Evolutionary conservation across 1,140 invertebrate genomes (phyloP), one percentile per base, ranked within the genome.

Genomic region (Zeugodacus cucurbitae): DNA sequence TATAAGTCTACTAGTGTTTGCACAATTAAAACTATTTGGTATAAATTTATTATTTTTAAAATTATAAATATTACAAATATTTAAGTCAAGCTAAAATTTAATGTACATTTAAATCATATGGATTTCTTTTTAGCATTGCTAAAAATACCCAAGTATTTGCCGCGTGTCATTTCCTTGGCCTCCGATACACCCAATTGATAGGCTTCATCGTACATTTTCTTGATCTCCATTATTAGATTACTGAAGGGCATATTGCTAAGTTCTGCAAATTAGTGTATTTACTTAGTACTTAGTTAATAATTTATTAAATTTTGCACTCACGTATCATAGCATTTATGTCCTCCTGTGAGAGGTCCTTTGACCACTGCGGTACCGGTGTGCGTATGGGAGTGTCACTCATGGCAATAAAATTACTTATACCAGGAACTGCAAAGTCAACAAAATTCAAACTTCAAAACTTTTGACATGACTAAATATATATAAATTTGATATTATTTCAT

Each of bases 101-200:
- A 22, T 82, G 20, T 17, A 10, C 11, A 29, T n/a, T 48, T 8
- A 48, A 48, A 82, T 82, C 41, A 82, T 41, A 82, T 87, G 17
- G 86, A 26, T 70, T 90, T 90, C 70, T 88, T 89, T 57, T 89
- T 89, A 1, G 89, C 59, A 74, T 90, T 90, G 78, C 90, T 95
- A 90, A 97, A 97, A 91, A 99, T 97, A 94, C 98, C 98, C 64
- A 99, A 94, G 93, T 98, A 98, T 94, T 98, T 98, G 58, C 98
- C 98, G 90, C 98, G 94, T 0, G 98, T 99, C 97, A 99, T 98
- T 95, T 99, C 98, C 93, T 98, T 98, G 1, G 98, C 96, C 95
- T 99, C 98, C 92, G 98, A 98, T 20, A 98, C 93, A 10, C 98
- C 98, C 32, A 99, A 94, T 92, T 98, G 97, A 94, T 99, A 99